Evolutionary conservation across 2,888 invertebrate species (phyloP).

Genomic region (Torymus tubicola): DNA sequence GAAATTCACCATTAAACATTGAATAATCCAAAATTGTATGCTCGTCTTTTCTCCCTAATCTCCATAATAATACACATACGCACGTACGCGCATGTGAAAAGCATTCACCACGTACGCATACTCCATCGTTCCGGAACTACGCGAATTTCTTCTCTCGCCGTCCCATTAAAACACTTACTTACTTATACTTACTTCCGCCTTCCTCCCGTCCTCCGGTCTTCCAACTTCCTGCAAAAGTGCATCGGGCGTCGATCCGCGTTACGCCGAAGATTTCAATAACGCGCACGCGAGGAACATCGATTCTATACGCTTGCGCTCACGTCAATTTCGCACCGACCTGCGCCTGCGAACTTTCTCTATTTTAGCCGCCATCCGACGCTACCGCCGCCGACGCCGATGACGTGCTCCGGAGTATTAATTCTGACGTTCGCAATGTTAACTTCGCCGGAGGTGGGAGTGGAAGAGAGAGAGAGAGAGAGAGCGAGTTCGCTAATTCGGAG

Average conservation of each 20-base stretch:
- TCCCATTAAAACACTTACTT: too few relatives aligned
- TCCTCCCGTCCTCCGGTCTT: too few relatives aligned
- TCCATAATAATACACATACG: too few relatives aligned
- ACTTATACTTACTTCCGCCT: too few relatives aligned
- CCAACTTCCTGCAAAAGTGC: too few relatives aligned
- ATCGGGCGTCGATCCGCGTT: slow-evolving; percentile 4
- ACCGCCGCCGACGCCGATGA: slow-evolving; percentile 34
- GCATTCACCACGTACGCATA: too few relatives aligned
- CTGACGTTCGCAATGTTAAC: slow-evolving; percentile 45
- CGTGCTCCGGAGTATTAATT: slow-evolving; percentile 50
- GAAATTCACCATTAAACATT: too few relatives aligned
- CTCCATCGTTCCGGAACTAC: too few relatives aligned
- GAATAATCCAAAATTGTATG: too few relatives aligned
- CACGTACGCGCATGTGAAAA: too few relatives aligned
- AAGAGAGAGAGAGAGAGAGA: not conserved
- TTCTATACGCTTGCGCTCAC: not conserved
- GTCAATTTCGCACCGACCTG: slow-evolving; percentile 27
- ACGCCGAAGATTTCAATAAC: slow-evolving; percentile 56
- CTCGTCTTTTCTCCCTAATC: too few relatives aligned
- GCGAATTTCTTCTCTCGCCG: too few relatives aligned
- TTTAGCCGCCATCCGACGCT: slow-evolving; percentile 26
- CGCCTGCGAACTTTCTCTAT: slow-evolving; percentile 47
- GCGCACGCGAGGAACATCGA: slow-evolving; percentile 30
- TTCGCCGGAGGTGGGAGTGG: not conserved
- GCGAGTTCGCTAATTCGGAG: slow-evolving; percentile 30